Conservation (phyloP, 2,113 vertebrate genomes). For the Campylomormyrus tamandua region DNA sequence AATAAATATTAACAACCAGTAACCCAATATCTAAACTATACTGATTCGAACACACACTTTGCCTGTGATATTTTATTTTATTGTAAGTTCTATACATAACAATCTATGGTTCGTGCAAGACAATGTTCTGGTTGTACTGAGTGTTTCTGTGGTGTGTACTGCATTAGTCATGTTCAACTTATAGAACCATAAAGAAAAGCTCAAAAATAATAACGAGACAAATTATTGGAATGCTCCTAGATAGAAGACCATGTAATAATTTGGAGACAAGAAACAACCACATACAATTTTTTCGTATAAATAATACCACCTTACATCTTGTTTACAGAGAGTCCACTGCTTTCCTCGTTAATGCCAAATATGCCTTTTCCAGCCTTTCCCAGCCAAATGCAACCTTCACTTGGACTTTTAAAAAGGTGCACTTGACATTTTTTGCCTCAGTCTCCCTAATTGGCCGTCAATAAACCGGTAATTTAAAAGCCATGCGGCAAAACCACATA, state of each 20-base stretch:
- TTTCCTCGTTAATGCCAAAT: conserved; percentile 14
- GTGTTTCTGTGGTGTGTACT: not conserved
- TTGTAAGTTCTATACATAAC: not conserved
- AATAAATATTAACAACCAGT: not conserved
- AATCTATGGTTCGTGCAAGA: not conserved
- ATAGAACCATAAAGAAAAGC: not conserved
- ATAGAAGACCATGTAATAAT: not conserved
- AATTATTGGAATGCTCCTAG: not conserved
- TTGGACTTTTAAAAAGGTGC: conserved; percentile 24
- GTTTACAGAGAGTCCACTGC: not conserved
- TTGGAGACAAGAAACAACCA: not conserved
- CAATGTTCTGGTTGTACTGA: not conserved
- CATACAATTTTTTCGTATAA: not conserved
- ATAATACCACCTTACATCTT: not conserved
- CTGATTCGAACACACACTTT: not conserved
- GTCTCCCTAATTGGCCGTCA: conserved; percentile 37
- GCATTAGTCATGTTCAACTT: too few species aligned
- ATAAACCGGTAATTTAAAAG: conserved; percentile 42
- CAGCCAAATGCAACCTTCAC: conserved; percentile 5
- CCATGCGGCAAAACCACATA: conserved; percentile 21
- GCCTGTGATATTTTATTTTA: not conserved
- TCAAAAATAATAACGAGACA: not conserved
- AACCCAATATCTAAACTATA: not conserved
- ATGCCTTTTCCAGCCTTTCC: not conserved
- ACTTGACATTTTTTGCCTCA: conserved; percentile 33